phyloP scores from a whole-genome alignment of 2,888 invertebrate genomes.

The Nesidiocoris tenuis region DNA sequence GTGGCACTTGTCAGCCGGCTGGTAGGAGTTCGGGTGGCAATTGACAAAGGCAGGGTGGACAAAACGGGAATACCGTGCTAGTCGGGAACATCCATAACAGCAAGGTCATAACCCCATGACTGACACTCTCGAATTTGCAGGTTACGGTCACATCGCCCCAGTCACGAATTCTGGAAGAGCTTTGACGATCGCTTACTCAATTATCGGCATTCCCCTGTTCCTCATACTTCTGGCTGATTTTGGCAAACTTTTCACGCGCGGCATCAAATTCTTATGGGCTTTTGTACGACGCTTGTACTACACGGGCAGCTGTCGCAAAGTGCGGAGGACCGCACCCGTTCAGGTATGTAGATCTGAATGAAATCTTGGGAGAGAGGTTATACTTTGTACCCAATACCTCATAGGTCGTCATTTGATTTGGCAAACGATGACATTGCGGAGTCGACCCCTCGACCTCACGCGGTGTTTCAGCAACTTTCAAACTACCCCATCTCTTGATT shows the following conservation, averaged over 20 bases:
- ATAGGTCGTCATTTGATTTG: too few species aligned
- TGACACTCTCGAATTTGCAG: too few species aligned
- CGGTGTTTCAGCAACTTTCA: too few species aligned
- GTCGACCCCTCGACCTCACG: too few species aligned
- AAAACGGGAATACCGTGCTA: too few species aligned
- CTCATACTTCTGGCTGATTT: constrained; percentile 91
- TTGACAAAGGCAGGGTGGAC: too few species aligned
- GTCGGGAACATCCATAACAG: too few species aligned
- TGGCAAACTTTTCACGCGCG: constrained; percentile 87
- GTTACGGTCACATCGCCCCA: constrained; percentile 67
- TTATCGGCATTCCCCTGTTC: constrained; percentile 94
- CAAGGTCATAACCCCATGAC: too few species aligned
- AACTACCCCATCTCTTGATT: too few species aligned
- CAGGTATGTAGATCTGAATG: constrained; percentile 59
- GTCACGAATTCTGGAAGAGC: constrained; percentile 81
- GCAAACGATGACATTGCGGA: too few species aligned
- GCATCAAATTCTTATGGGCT: constrained; percentile 87
- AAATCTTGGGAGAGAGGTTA: background rate
- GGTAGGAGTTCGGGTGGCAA: too few species aligned
- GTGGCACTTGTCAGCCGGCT: too few species aligned
- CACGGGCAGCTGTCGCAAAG: constrained; percentile 78
- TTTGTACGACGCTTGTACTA: constrained; percentile 80
- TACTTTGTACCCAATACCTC: background rate
- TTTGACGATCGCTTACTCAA: constrained; percentile 88
- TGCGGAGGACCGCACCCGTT: constrained; percentile 71